Evolutionary conservation across 1,140 invertebrate species (phyloP).

Genomic region (Mya arenaria): DNA sequence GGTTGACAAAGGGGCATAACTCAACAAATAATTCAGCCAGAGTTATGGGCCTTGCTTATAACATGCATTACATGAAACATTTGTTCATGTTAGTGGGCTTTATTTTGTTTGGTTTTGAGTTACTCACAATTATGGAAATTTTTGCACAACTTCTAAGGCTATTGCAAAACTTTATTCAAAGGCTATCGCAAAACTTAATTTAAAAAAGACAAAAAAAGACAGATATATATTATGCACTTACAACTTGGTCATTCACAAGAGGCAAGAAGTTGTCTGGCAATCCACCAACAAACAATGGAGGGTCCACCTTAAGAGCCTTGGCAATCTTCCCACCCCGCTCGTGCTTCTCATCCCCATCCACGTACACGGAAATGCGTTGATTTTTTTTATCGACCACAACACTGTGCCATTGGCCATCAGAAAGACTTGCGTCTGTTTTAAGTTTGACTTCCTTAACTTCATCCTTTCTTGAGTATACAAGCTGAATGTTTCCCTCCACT

Average conservation of each 20-base stretch:
- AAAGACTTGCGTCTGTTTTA: conserved; percentile 84
- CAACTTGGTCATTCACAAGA: conserved; percentile 57
- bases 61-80: no score
- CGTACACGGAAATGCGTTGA: conserved; percentile 79
- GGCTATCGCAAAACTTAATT: not conserved
- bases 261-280: conserved; percentile 83
- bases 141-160: no score
- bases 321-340: conserved; percentile 86
- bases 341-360: conserved; percentile 87
- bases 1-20: no score
- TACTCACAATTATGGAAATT: no score
- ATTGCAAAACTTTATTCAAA: no score
- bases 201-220: not conserved
- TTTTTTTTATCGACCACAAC: conserved; percentile 73
- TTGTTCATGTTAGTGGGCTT: no score
- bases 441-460: conserved; percentile 79
- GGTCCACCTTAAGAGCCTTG: conserved; percentile 86
- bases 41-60: no score
- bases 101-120: no score
- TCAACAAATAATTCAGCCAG: no score
- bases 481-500: conserved; percentile 86
- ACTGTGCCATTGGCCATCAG: conserved; percentile 93
- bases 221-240: conserved; percentile 44
- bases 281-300: conserved; percentile 90
- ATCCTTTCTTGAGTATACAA: conserved; percentile 85